A percentile compares a stretch with the other conserved stretches of the same genome.
Evolutionary conservation across 2,113 vertebrate genomes (phyloP).

Genomic region (Silurus asotus): DNA sequence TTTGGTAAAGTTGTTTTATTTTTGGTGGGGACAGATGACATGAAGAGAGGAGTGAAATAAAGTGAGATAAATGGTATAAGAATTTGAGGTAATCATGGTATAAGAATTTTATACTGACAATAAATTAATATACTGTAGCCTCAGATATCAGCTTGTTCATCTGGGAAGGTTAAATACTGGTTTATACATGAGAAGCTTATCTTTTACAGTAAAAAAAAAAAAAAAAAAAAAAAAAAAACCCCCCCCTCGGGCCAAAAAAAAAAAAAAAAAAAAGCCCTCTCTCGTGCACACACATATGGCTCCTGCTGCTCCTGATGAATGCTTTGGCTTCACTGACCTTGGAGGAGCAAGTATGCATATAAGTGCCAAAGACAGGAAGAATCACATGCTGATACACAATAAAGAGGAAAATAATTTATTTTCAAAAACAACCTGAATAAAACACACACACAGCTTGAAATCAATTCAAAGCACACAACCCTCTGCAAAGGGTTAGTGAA

Average conservation of each 20-base stretch:
- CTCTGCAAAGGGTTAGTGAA: slow-evolving; percentile 56
- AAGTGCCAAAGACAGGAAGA: slow-evolving; percentile 14
- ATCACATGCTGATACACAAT: slow-evolving; percentile 19
- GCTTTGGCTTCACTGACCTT: slow-evolving; percentile 64
- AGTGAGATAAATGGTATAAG: not conserved
- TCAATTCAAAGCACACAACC: slow-evolving; percentile 37
- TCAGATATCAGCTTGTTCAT: slow-evolving; percentile 24
- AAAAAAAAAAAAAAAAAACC: too few species aligned
- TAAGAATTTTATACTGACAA: not conserved
- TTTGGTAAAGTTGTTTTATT: slow-evolving; percentile 1
- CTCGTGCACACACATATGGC: slow-evolving; percentile 4
- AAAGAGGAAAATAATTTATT: not conserved
- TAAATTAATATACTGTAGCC: slow-evolving; percentile 19
- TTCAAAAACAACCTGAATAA: slow-evolving; percentile 17
- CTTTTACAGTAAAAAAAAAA: slow-evolving; percentile 2
- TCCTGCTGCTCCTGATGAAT: slow-evolving; percentile 59
- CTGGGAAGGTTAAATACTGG: slow-evolving; percentile 27
- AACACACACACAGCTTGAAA: slow-evolving; percentile 51
- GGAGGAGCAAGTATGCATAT: slow-evolving; percentile 39
- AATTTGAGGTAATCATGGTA: slow-evolving; percentile 6
- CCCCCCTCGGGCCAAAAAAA: too few species aligned
- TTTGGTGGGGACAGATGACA: not conserved
- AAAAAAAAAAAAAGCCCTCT: not conserved
- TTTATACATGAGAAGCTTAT: slow-evolving; percentile 26
- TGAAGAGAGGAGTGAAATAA: not conserved